A percentile compares a stretch with the other conserved stretches of the same genome.
These are phyloP conservation scores for Lordiphosa fenestrarum DNA, from an alignment of 2,888 invertebrate species.

Conservation along the genomic window DNA sequence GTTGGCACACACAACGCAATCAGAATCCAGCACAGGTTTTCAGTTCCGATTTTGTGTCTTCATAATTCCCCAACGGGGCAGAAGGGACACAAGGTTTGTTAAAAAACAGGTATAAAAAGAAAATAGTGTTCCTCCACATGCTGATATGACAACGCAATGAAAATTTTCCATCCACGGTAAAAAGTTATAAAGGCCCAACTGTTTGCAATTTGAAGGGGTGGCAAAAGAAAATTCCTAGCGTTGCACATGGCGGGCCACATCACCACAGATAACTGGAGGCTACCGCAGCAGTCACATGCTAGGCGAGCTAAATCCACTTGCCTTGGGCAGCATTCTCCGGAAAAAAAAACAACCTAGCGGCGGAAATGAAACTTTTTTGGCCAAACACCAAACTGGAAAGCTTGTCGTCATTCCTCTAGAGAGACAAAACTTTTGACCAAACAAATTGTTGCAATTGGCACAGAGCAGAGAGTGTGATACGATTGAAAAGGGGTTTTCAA, in stretches of 20 bases:
- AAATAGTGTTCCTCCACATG: not conserved
- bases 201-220: not conserved
- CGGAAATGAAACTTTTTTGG: conserved; percentile 38
- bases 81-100: not conserved
- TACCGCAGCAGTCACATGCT: conserved; percentile 1
- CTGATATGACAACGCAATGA: conserved; percentile 17
- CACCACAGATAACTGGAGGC: not conserved
- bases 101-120: too few relatives aligned
- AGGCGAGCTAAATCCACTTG: not conserved
- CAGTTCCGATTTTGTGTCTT: conserved; percentile 22
- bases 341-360: not conserved
- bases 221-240: conserved; percentile 2
- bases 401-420: conserved; percentile 9
- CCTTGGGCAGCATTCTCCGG: too few relatives aligned
- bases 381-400: conserved; percentile 27
- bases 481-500: conserved; percentile 21
- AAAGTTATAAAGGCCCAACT: conserved; percentile 11
- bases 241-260: conserved; percentile 1
- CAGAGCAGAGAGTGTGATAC: conserved; percentile 4
- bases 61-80: conserved; percentile 24
- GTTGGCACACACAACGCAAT: conserved; percentile 24
- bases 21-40: conserved; percentile 9
- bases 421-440: conserved; percentile 30
- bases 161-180: conserved; percentile 12
- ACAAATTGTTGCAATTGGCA: conserved; percentile 38